Base-by-base conservation (phyloP, 2,888 invertebrate species). In the Linnaemya vulpina region DNA sequence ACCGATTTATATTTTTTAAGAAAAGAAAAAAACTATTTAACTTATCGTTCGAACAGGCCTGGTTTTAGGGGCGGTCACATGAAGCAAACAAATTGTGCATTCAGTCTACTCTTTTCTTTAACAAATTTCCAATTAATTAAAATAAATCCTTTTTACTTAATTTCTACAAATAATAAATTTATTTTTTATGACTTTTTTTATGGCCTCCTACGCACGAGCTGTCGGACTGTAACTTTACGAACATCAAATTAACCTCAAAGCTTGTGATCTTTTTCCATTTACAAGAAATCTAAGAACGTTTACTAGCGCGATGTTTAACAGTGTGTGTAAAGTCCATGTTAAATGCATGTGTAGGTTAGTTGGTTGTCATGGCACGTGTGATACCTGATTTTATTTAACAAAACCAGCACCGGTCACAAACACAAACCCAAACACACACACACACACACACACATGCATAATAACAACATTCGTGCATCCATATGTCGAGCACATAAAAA, bases 301-400 rank as follows among this genome's bases (percentile, higher is more conserved):
- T 30, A 30, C 11, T 15, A n/a, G 13, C 15, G 30, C 40, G 35
- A 49, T 68, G 49, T 30, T 15, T 30, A 17, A 30, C 1, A 25
- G 20, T 67, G 22, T 49, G 43, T 58, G 17, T 38, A 55, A n/a
- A 55, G 53, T 70, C 22, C 53, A 55, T 35, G n/a, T 10, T 35
- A 55, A 40, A 40, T 46, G 55, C 17, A 38, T 71, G 17, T 71
- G 58, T 73, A n/a, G 60, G 46, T 60, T 75, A 46, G 68, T 58
- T 82, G 58, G 40, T 55, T 76, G 71, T 65, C 43, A 35, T 78
- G 40, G 68, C 74, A 83, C 74, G 83, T 83, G 83, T 55, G 35
- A 62, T 73, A 53, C 63, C 30, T 78, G 83, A 74, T 73, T 78
- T 70, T 74, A 30, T 74, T 83, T 46, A 62, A 62, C 11, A 20